phyloP scores from a whole-genome alignment of 1,140 invertebrate genomes.

The Zaprionus capensis region DNA sequence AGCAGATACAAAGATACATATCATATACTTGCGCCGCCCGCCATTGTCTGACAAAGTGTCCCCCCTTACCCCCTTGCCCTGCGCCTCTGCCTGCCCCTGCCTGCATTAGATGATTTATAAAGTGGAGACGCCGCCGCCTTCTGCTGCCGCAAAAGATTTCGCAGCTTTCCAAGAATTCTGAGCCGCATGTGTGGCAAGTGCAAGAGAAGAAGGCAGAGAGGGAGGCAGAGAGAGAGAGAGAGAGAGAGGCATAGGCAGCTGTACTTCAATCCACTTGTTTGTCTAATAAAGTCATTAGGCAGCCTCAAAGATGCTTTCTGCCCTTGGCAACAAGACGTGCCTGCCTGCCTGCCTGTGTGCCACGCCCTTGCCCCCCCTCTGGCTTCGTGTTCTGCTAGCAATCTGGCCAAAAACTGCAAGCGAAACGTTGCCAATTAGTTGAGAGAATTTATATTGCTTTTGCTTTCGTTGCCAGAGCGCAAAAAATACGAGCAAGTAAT shows the following conservation, averaged over 20 bases:
- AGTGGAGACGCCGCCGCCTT: slow-evolving; percentile 58
- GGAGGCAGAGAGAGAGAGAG: neutral
- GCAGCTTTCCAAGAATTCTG: slow-evolving; percentile 68
- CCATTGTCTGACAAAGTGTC: slow-evolving; percentile 61
- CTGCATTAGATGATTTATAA: slow-evolving; percentile 69
- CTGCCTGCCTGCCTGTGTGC: neutral
- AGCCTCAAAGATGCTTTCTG: slow-evolving; percentile 22
- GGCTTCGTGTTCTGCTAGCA: neutral
- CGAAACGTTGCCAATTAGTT: slow-evolving; percentile 70
- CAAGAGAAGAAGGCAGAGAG: neutral
- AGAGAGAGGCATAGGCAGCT: neutral
- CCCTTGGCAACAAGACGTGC: slow-evolving; percentile 20
- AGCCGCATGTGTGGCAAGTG: slow-evolving; percentile 51
- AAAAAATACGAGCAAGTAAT: slow-evolving; percentile 55
- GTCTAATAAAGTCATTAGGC: slow-evolving; percentile 70
- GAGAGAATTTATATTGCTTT: slow-evolving; percentile 80
- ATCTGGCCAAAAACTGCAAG: slow-evolving; percentile 32
- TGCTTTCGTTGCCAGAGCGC: slow-evolving; percentile 31
- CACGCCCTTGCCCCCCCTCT: neutral
- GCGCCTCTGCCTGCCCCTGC: neutral
- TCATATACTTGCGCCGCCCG: slow-evolving; percentile 34
- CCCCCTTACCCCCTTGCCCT: slow-evolving; percentile 18
- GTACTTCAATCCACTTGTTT: slow-evolving; percentile 44
- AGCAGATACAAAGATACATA: slow-evolving; percentile 59
- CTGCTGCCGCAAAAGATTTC: slow-evolving; percentile 44